A percentile compares a stretch with the other conserved stretches of the same genome.
phyloP scores from a whole-genome alignment of 2,888 invertebrate species.

The Ochropacha duplaris region DNA sequence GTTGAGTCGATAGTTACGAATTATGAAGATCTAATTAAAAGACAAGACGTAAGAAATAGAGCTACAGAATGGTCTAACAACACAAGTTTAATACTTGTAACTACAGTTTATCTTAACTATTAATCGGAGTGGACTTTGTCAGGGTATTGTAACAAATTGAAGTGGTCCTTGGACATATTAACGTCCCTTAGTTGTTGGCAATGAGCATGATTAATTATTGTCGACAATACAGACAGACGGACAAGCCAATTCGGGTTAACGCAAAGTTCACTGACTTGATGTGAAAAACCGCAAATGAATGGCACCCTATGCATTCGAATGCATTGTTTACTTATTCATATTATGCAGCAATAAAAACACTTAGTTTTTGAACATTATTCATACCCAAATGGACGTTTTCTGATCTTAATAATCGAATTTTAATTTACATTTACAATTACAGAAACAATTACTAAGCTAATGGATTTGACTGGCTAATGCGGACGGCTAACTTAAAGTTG shows the following conservation, averaged over 20 bases:
- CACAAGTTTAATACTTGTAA: slow-evolving; percentile 12
- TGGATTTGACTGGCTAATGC: background rate
- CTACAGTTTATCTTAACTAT: slow-evolving; percentile 56
- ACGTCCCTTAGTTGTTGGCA: slow-evolving; percentile 60
- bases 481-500: background rate
- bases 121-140: slow-evolving; percentile 59
- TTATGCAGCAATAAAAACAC: background rate
- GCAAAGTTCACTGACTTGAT: slow-evolving; percentile 67
- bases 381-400: background rate
- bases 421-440: too few relatives aligned
- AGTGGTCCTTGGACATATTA: slow-evolving; percentile 70
- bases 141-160: slow-evolving; percentile 69
- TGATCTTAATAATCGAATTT: too few relatives aligned
- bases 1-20: background rate
- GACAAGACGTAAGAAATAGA: background rate
- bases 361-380: background rate
- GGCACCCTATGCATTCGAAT: slow-evolving; percentile 7
- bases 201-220: slow-evolving; percentile 72
- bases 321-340: background rate
- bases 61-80: background rate
- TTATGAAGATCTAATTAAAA: background rate
- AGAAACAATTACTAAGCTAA: background rate
- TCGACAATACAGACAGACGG: slow-evolving; percentile 55
- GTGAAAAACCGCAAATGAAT: slow-evolving; percentile 24
- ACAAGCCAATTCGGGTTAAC: slow-evolving; percentile 65